Evolutionary conservation across 2,888 invertebrate genomes (phyloP), one percentile per base, ranked within the genome.

Genomic region (Phrixothrix hirtus): DNA sequence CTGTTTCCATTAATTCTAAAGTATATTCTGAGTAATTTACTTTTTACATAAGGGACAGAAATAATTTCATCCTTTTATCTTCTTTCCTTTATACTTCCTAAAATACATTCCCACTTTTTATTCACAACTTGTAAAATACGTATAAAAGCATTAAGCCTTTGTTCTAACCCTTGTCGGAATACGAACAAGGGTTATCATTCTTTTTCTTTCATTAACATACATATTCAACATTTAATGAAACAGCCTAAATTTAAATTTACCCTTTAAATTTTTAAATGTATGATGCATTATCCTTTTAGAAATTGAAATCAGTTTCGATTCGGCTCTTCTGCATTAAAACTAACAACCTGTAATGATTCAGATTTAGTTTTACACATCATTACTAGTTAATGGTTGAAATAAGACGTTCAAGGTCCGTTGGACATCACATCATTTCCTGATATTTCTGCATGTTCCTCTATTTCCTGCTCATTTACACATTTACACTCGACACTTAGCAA

Each of bases 391-490:
- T 41, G 55, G 37, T 48, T 46, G 31, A 58, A 59, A 53, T 59
- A 55, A 59, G 59, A 59, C 50, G 49, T 58, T 55, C 26, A 37
- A 48, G 25, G 59, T 54, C 57, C 48, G 53, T 54, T 52, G 58
- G 59, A 61, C 58, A 54, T 54, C 41, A 48, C 58, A 49, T 58
- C 58, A 61, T 61, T 61, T 61, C 61, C 61, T 60, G 55, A 57
- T 57, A 53, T 51, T 55, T 53, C 53, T 42, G 48, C 52, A 54
- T 49, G 56, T 59, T 59, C 55, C 36, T 45, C 58, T 55, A 61
- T 62, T 62, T 62, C 62, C 62, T 60, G 58, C 37, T 55, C 59
- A 62, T 62, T 62, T 58, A 48, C 50, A 57, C 55, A 48, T 54
- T 50, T 48, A 55, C 45, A 41, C 48, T 42, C 57, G 42, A 38